Conservation (phyloP, 2,113 vertebrate genomes). For the Dryoscopus gambensis region DNA sequence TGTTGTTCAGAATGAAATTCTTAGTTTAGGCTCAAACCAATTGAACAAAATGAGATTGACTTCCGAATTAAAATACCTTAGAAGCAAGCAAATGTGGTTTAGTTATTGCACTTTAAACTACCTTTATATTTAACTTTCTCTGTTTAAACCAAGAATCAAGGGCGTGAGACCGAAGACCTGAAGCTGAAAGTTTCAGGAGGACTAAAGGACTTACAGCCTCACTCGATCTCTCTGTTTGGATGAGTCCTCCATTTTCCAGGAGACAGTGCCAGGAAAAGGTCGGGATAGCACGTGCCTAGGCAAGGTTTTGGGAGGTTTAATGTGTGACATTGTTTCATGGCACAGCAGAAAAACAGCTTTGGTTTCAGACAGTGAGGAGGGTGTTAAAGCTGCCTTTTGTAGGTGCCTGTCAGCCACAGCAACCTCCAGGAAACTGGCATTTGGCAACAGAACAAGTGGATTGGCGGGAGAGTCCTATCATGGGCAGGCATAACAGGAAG, state of each 20-base stretch:
- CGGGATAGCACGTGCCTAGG: neutral
- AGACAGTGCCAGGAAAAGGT: neutral
- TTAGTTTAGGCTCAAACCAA: neutral
- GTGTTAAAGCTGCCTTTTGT: neutral
- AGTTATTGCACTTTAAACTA: neutral
- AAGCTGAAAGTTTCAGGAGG: no score
- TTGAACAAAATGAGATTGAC: neutral
- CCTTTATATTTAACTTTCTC: neutral
- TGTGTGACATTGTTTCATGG: neutral
- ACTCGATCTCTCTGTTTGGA: neutral
- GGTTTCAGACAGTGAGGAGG: neutral
- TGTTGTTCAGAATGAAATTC: neutral
- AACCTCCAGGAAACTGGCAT: neutral
- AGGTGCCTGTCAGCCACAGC: neutral
- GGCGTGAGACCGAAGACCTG: neutral
- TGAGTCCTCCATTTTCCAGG: neutral
- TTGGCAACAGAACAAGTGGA: neutral
- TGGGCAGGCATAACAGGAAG: neutral
- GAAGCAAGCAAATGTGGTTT: neutral
- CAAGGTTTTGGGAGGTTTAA: neutral
- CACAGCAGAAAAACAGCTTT: neutral
- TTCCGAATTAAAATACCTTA: neutral
- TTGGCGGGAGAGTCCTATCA: neutral
- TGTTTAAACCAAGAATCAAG: neutral
- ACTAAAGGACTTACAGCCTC: neutral